These are phyloP conservation scores for Mechanitis mazaeus DNA, from an alignment of 2,888 invertebrate species.

Conservation along the genomic window DNA sequence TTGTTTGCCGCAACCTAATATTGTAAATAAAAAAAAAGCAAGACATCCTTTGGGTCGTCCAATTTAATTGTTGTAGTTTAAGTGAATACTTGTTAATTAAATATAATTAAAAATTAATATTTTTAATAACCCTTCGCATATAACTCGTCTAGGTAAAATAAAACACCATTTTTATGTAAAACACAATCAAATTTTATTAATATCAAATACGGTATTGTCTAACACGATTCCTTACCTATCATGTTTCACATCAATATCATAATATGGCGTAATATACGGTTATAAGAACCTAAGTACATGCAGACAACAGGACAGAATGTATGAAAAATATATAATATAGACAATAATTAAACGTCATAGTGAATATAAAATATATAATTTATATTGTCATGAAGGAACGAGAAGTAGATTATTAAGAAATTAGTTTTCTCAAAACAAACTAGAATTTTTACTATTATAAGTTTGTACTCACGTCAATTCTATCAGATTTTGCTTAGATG, in stretches of 20 bases:
- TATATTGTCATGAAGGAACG: conserved; percentile 65
- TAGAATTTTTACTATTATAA: too few species aligned
- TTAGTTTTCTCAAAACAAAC: neutral
- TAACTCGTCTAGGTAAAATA: conserved; percentile 33
- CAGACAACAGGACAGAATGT: conserved; percentile 34
- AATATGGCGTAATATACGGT: conserved; percentile 54
- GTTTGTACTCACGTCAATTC: too few species aligned
- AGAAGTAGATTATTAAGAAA: conserved; percentile 43
- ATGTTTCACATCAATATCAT: conserved; percentile 74
- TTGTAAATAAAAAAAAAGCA: too few species aligned
- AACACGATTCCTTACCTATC: conserved; percentile 76
- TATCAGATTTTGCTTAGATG: conserved; percentile 4
- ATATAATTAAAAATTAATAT: neutral
- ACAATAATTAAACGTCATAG: conserved; percentile 23
- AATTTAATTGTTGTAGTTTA: too few species aligned
- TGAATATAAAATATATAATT: conserved; percentile 28
- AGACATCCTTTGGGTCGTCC: too few species aligned
- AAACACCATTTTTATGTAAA: conserved; percentile 55
- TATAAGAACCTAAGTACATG: conserved; percentile 54
- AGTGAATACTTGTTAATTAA: neutral
- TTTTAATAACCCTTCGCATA: neutral
- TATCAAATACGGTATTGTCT: conserved; percentile 78
- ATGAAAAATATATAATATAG: conserved; percentile 28
- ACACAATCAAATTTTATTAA: conserved; percentile 77
- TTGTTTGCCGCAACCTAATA: too few species aligned